phyloP scores from a whole-genome alignment of 2,113 vertebrate genomes.

The Colossoma macropomum region DNA sequence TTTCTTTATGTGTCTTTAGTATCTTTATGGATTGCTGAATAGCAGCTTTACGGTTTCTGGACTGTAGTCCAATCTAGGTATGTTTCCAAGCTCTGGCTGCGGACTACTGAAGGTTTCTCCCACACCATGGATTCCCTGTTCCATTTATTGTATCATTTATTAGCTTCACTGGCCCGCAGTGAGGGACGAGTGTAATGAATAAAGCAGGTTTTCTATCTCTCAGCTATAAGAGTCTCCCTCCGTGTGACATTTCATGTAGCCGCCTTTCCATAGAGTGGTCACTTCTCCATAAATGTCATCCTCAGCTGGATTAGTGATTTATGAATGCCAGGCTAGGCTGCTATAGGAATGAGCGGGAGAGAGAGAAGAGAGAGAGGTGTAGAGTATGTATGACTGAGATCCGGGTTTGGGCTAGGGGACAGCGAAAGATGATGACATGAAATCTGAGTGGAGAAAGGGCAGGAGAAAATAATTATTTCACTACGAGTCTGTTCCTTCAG shows the following conservation, averaged over 20 bases:
- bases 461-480: conserved; percentile 16
- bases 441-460: background rate
- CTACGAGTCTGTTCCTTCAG: conserved; percentile 8
- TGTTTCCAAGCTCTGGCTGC: conserved; percentile 27
- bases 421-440: conserved; percentile 7
- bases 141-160: conserved; percentile 46
- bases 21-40: background rate
- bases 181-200: conserved; percentile 49
- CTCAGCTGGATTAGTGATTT: conserved; percentile 56
- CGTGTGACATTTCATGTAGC: conserved; percentile 54
- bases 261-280: conserved; percentile 53
- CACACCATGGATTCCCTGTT: conserved; percentile 36
- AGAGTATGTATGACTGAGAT: conserved; percentile 8
- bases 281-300: conserved; percentile 62
- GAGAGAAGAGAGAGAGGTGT: background rate
- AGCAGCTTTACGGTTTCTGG: background rate
- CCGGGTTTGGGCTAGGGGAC: background rate
- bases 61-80: background rate
- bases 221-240: conserved; percentile 28
- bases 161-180: conserved; percentile 37
- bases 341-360: conserved; percentile 13
- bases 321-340: conserved; percentile 43
- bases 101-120: conserved; percentile 28
- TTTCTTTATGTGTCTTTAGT: background rate
- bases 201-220: conserved; percentile 44